Evolutionary conservation across 2,888 invertebrate species (phyloP).

Genomic region (Lepidocyrtinus sp.): DNA sequence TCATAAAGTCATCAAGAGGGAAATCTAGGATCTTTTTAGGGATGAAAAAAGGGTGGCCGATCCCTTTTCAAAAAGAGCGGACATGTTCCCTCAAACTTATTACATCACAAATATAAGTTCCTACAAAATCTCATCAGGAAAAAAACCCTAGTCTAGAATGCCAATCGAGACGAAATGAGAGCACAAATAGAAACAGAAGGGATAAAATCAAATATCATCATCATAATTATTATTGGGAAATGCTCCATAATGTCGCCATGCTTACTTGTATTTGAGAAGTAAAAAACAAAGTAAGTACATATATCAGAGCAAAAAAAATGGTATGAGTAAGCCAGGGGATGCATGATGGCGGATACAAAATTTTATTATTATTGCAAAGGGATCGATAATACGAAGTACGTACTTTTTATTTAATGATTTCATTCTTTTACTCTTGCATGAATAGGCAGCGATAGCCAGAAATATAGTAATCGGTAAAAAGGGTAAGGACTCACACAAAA

Average conservation of each 20-base stretch:
- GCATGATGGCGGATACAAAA: constrained; percentile 38
- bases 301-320: constrained; percentile 19
- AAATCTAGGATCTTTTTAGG: too few species aligned
- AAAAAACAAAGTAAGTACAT: constrained; percentile 14
- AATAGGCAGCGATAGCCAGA: constrained; percentile 53
- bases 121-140: too few species aligned
- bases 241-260: constrained; percentile 44
- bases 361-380: not conserved
- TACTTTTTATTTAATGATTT: not conserved
- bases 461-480: constrained; percentile 50
- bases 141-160: constrained; percentile 31
- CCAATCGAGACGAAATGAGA: constrained; percentile 44
- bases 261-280: constrained; percentile 42
- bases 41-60: constrained; percentile 8
- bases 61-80: constrained; percentile 54
- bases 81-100: constrained; percentile 18
- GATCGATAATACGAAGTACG: not conserved
- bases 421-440: constrained; percentile 48
- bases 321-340: constrained; percentile 22
- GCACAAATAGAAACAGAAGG: constrained; percentile 47
- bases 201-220: constrained; percentile 49
- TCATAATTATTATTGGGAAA: constrained; percentile 50
- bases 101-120: too few species aligned
- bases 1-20: constrained; percentile 50
- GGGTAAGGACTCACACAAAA: constrained; percentile 20